Evolutionary conservation across 1,140 invertebrate species (phyloP), one percentile per base, ranked within the genome.

Genomic region (Drosophila oshimai): DNA sequence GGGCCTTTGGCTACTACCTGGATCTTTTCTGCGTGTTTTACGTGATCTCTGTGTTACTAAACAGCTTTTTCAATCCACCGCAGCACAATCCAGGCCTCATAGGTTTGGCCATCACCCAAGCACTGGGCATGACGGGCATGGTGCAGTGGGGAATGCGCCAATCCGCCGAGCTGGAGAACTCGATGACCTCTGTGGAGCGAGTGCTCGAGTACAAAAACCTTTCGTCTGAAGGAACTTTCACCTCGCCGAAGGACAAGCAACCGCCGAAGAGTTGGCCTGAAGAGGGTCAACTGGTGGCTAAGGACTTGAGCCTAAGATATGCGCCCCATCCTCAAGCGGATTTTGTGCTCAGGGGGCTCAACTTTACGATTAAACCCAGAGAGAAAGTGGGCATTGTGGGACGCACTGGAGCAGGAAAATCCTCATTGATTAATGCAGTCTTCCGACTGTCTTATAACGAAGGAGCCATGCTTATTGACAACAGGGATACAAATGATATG

Each of bases 21-120:
- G 95, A 96, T 60, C 74, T 95, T 0, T 93, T 95, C 54, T 95
- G 95, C 70, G 87, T 94, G 0, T 46, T 95, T 0, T 96, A 95
- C 80, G 95, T 99, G 3, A 88, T 92, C 3, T 90, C 95, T 10
- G 94, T 95, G 1, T 94, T 94, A 1, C 91, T 95, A 33, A 93
- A 93, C 49, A 94, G 94, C 55, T 78, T 94, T 0, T 73, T 93
- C 2, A 91, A 91, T 70, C 91, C 92, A 74, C 92, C 92, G 88
- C 9, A 45, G 0, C 90, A 93, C 26, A 91, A 91, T 53, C 93
- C 93, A 3, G 94, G 94, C 6, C 92, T 93, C 37, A 96, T 97
- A 13, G 97, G 97, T 6, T 90, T 98, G 12, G 95, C 95, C 0
- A 95, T 98, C 51, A 96, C 96, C 0, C 97, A 97, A 86, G 94